Evolutionary conservation across 2,113 vertebrate genomes (phyloP).

Genomic region (Marmota monax): DNA sequence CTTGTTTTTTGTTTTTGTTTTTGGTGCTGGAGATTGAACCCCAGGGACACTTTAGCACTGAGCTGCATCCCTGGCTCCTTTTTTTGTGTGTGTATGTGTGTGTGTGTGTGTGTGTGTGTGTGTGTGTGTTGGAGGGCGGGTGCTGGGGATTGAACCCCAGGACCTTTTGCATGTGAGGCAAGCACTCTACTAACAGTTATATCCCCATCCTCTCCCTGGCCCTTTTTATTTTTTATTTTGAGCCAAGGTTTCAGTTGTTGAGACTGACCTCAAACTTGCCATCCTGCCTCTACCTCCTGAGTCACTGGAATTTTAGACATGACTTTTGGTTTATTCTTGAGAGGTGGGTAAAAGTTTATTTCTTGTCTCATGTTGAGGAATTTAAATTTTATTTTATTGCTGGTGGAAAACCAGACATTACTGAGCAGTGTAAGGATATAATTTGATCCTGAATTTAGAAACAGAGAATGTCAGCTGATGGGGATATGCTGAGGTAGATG

Average conservation of each 20-base stretch:
- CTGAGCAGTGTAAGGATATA: not conserved
- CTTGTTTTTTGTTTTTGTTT: no score
- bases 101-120: no score
- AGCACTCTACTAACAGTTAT: no score
- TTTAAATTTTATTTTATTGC: slow-evolving; percentile 18
- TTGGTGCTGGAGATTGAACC: not conserved
- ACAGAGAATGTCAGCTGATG: not conserved
- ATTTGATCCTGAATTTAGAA: no score
- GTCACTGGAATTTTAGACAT: not conserved
- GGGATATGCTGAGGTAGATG: not conserved
- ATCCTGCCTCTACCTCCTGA: not conserved
- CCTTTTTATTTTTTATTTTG: not conserved
- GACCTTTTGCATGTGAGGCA: no score
- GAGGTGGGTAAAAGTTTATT: not conserved
- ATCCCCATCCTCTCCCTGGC: no score
- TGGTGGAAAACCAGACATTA: not conserved
- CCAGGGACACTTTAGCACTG: not conserved
- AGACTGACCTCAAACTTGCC: not conserved
- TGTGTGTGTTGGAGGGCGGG: no score
- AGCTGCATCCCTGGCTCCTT: not conserved
- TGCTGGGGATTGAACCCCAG: no score
- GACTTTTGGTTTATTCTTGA: not conserved
- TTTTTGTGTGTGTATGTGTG: no score
- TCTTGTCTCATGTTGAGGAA: not conserved
- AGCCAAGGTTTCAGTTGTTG: not conserved